Percentiles rank a stretch among this genome's conserved stretches.
These are phyloP conservation scores for Proales similis DNA, from an alignment of 1,140 invertebrate genomes.

Conservation along the genomic window DNA sequence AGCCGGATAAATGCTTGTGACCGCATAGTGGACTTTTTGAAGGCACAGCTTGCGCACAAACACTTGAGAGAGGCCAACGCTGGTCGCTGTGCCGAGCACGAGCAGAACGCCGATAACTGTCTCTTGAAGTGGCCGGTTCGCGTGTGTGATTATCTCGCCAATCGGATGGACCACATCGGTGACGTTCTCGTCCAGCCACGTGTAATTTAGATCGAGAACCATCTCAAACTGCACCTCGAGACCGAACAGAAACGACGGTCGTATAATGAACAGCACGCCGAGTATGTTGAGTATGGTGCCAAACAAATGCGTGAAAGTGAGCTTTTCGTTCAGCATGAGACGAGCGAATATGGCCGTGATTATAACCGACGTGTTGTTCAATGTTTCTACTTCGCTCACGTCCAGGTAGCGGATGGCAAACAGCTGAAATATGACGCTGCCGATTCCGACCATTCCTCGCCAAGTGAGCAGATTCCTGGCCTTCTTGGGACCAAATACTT, in stretches of 20 bases:
- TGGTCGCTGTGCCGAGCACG: slow-evolving; percentile 7
- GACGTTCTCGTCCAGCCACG: background rate
- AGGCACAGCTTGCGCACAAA: slow-evolving; percentile 14
- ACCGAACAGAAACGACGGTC: slow-evolving; percentile 24
- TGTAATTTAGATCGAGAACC: slow-evolving; percentile 17
- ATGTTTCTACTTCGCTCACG: slow-evolving; percentile 25
- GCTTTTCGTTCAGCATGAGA: slow-evolving; percentile 30
- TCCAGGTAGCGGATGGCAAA: slow-evolving; percentile 26
- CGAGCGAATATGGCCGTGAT: slow-evolving; percentile 18
- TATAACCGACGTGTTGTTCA: slow-evolving; percentile 16
- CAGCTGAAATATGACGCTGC: slow-evolving; percentile 1
- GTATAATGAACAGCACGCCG: slow-evolving; percentile 18
- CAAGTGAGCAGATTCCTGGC: slow-evolving; percentile 5
- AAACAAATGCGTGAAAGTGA: slow-evolving; percentile 19
- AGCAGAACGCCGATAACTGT: slow-evolving; percentile 23
- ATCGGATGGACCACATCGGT: background rate
- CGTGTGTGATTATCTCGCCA: slow-evolving; percentile 22
- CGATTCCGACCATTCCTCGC: slow-evolving; percentile 10
- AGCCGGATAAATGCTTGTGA: slow-evolving; percentile 29
- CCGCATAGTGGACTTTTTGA: slow-evolving; percentile 17
- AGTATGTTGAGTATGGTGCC: slow-evolving; percentile 14
- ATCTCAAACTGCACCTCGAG: slow-evolving; percentile 15
- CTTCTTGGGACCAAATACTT: slow-evolving; percentile 1
- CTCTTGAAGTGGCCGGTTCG: slow-evolving; percentile 17
- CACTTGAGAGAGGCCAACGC: slow-evolving; percentile 24